Base-by-base conservation (phyloP, 1,140 invertebrate species). In the Drosophila kepulauana region DNA sequence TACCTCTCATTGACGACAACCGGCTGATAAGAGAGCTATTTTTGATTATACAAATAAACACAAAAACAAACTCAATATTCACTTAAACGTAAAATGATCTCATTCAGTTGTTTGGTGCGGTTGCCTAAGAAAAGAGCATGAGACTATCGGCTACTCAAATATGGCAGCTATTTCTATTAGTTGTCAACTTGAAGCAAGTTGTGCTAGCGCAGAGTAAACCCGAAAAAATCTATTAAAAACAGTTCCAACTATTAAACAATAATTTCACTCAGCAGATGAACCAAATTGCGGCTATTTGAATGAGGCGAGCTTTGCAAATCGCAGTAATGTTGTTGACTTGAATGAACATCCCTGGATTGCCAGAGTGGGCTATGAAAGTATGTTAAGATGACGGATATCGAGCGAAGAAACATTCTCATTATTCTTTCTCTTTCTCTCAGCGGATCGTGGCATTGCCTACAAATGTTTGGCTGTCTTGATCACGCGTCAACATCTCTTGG, bases 381-480 rank as follows among this genome's bases (percentile, higher is more conserved):
- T 45, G 73, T 65, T 3, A 25, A 25, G 46, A 48, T 48, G 41
- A 43, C 13, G n/a, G 30, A 25, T 4, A 2, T 35, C 3, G 11
- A 41, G 38, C 1, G n/a, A 7, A 5, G 5, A 43, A 43, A 13
- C 41, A 43, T n/a, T 20, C 16, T 20, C 1, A 48, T 16, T 38
- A 20, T 10, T 15, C 5, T 2, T 35, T 11, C 30, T 56, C 13
- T 30, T 8, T 10, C 2, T 5, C 5, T 10, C 25, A 75, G 73
- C 67, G 11, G 13, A 13, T 45, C 38, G 45, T 43, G 74, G 69
- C 16, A 73, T 77, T 0, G 57, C 10, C n/a, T 77, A 77, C 57
- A 67, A 57, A 11, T 77, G 75, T 33, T 56, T 73, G 57, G 75
- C 75, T 6, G 51, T 77, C 2, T 35, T 77, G 1, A 77, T 77